These are phyloP conservation scores for Acropternis orthonyx DNA, from an alignment of 2,797 vertebrate species.

Conservation along the genomic window DNA sequence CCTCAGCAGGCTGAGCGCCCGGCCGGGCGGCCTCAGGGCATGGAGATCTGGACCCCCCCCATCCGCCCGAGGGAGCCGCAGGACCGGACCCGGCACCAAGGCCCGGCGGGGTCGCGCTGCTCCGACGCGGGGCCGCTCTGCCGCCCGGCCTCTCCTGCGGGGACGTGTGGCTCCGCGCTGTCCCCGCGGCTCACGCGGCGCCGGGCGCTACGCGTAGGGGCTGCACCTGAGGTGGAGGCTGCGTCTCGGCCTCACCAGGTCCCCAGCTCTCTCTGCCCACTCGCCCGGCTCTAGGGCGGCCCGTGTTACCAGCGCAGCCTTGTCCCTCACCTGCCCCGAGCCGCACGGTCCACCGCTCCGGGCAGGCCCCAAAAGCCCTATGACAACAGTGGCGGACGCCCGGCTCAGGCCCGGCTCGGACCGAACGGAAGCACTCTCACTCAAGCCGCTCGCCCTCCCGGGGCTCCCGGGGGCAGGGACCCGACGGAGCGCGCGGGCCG, in stretches of 20 bases:
- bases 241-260: not conserved
- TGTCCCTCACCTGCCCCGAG: not conserved
- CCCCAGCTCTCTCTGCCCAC: not conserved
- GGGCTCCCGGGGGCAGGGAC: not conserved
- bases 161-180: not conserved
- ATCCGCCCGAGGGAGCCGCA: not conserved
- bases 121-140: not conserved
- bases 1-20: not conserved
- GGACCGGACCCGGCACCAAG: not conserved
- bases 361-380: not conserved
- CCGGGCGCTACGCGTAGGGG: not conserved
- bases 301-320: not conserved
- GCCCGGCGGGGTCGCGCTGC: not conserved
- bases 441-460: too few relatives aligned
- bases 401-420: not conserved
- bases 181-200: not conserved
- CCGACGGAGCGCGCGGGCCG: not conserved
- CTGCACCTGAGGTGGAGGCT: not conserved
- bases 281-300: not conserved
- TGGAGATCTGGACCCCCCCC: not conserved
- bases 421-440: not conserved
- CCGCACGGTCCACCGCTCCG: not conserved
- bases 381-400: rapidly evolving
- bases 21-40: not conserved
- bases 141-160: not conserved